A percentile compares a stretch with the other conserved stretches of the same genome.
phyloP scores from a whole-genome alignment of 2,888 invertebrate genomes.

The Colostygia pectinataria region DNA sequence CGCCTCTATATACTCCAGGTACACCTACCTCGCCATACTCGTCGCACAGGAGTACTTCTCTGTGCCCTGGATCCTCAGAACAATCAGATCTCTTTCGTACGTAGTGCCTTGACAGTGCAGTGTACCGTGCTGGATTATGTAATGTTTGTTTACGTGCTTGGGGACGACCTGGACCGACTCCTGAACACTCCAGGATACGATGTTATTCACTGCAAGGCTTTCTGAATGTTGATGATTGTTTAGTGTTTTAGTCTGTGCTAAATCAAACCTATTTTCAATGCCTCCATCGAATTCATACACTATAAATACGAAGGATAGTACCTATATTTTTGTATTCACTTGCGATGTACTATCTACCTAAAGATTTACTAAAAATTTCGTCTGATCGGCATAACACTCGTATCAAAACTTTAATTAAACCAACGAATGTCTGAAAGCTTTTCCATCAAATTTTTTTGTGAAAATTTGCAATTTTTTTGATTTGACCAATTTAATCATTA shows the following conservation, averaged over 20 bases:
- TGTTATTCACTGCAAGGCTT: slow-evolving; percentile 30
- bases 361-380: too few relatives aligned
- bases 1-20: slow-evolving; percentile 80
- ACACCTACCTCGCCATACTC: slow-evolving; percentile 67
- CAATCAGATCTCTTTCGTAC: slow-evolving; percentile 51
- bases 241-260: slow-evolving; percentile 21
- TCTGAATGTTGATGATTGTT: slow-evolving; percentile 21
- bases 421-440: too few relatives aligned
- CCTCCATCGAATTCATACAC: neutral
- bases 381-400: too few relatives aligned
- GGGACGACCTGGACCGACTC: slow-evolving; percentile 7
- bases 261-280: slow-evolving; percentile 4
- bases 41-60: slow-evolving; percentile 60
- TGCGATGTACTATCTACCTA: too few relatives aligned
- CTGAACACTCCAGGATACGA: slow-evolving; percentile 10
- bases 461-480: too few relatives aligned
- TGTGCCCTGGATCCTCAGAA: slow-evolving; percentile 66
- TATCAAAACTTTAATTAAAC: too few relatives aligned
- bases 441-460: too few relatives aligned
- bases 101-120: slow-evolving; percentile 45
- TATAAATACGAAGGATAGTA: neutral
- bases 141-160: slow-evolving; percentile 34
- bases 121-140: slow-evolving; percentile 39
- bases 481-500: too few relatives aligned
- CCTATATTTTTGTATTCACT: neutral